A percentile compares a stretch with the other conserved stretches of the same genome.
Evolutionary conservation across 2,888 invertebrate genomes (phyloP).

Genomic region (Lasioglossum vierecki): DNA sequence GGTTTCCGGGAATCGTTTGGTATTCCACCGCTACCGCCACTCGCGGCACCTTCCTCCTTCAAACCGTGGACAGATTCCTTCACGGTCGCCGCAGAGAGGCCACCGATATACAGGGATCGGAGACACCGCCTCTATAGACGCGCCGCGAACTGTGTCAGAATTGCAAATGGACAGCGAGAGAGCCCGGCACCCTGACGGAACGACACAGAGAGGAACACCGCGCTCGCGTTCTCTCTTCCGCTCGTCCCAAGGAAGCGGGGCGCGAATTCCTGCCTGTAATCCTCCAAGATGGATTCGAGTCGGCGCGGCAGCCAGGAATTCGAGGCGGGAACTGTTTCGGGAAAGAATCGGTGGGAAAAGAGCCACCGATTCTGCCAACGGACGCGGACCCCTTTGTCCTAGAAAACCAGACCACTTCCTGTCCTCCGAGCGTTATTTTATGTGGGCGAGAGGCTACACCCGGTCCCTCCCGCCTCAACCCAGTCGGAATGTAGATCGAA

Average conservation of each 20-base stretch:
- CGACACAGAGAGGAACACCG: slow-evolving; percentile 41
- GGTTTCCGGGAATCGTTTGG: slow-evolving; percentile 75
- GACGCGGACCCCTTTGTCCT: slow-evolving; percentile 19
- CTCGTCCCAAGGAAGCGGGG: slow-evolving; percentile 46
- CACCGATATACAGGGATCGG: slow-evolving; percentile 20
- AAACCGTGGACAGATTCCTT: slow-evolving; percentile 50
- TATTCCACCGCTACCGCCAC: slow-evolving; percentile 70
- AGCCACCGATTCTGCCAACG: slow-evolving; percentile 26
- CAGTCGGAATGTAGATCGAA: slow-evolving; percentile 4
- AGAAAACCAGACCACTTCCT: slow-evolving; percentile 16
- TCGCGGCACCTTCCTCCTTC: slow-evolving; percentile 57
- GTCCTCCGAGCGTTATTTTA: slow-evolving; percentile 9
- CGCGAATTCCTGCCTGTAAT: slow-evolving; percentile 66
- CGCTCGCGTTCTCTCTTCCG: neutral
- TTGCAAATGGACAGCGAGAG: slow-evolving; percentile 71
- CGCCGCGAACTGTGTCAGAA: slow-evolving; percentile 75
- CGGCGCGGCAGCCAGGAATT: slow-evolving; percentile 41
- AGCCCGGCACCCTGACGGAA: slow-evolving; percentile 52
- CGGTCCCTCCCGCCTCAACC: neutral
- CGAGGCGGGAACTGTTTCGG: slow-evolving; percentile 12
- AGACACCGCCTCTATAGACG: slow-evolving; percentile 48
- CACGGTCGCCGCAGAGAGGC: slow-evolving; percentile 29
- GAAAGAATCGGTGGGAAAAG: slow-evolving; percentile 31
- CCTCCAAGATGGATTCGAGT: slow-evolving; percentile 60
- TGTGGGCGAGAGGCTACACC: neutral